Conservation (phyloP, 2,797 vertebrate genomes). For the Neosalanx taihuensis region DNA sequence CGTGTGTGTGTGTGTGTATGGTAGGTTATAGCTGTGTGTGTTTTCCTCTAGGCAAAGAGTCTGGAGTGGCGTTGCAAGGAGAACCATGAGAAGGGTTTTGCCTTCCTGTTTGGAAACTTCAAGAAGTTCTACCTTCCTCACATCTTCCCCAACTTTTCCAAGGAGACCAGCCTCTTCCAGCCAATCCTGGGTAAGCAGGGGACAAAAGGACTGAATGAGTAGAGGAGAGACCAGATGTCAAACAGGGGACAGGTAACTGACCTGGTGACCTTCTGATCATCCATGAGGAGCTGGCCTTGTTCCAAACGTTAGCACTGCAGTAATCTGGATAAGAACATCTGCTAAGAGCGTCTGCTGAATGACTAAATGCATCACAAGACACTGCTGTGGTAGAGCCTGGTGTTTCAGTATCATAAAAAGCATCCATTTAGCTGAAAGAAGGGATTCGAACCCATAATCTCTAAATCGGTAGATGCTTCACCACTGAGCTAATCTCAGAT, state of each 20-base stretch:
- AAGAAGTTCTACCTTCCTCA: slow-evolving; percentile 98
- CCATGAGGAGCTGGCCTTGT: too few species aligned
- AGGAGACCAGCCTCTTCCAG: slow-evolving; percentile 93
- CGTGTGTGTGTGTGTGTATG: slow-evolving; percentile 17
- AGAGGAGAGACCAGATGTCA: background rate
- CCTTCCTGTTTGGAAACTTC: slow-evolving; percentile 96
- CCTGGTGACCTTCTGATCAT: too few species aligned
- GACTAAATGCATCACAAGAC: too few species aligned
- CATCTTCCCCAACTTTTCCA: slow-evolving; percentile 97
- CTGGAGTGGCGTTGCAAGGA: slow-evolving; percentile 98
- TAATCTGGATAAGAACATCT: too few species aligned
- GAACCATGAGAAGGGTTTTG: slow-evolving; percentile 97
- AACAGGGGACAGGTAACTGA: background rate
- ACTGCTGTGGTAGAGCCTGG: too few species aligned
- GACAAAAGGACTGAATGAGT: background rate
- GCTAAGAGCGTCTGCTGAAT: too few species aligned
- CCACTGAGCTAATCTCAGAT: too few species aligned
- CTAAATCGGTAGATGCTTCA: too few species aligned
- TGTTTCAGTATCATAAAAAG: too few species aligned
- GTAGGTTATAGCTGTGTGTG: slow-evolving; percentile 14
- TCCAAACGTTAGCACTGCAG: too few species aligned
- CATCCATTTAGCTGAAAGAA: too few species aligned
- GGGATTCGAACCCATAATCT: too few species aligned
- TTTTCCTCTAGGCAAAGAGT: slow-evolving; percentile 85
- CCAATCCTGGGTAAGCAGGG: slow-evolving; percentile 88